Conservation (phyloP, 2,888 invertebrate species). For the Diarsia dahlii region DNA sequence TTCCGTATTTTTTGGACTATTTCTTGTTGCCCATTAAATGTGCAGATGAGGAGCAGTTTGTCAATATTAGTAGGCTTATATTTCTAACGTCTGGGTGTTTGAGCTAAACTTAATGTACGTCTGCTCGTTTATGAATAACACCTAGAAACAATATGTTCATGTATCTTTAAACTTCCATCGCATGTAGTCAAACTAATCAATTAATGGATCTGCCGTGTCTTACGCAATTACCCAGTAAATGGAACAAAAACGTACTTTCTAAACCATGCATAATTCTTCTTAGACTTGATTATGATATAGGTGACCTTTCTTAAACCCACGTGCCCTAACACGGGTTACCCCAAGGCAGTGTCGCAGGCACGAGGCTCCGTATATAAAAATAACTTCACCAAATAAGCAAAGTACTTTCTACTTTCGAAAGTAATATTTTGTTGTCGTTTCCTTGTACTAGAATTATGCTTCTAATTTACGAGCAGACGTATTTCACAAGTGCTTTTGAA, state of each 20-base stretch:
- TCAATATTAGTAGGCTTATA: too few relatives aligned
- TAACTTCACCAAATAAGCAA: background rate
- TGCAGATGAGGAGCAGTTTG: background rate
- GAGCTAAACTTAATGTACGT: background rate
- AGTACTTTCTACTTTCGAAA: constrained; percentile 20
- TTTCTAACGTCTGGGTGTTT: too few relatives aligned
- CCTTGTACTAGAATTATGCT: constrained; percentile 20
- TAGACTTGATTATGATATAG: background rate
- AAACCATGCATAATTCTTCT: too few relatives aligned
- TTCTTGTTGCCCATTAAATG: background rate
- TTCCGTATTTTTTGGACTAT: background rate
- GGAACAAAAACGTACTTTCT: too few relatives aligned
- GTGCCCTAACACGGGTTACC: background rate
- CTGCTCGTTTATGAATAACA: background rate
- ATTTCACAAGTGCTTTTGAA: constrained; percentile 34
- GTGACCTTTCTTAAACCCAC: background rate
- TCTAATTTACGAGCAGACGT: constrained; percentile 36
- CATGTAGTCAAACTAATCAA: background rate
- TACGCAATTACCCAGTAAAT: background rate
- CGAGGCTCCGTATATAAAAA: background rate
- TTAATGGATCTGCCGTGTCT: background rate
- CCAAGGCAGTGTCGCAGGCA: background rate
- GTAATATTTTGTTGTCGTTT: constrained; percentile 26
- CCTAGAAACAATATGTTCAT: background rate
- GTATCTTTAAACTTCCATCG: background rate